Conservation (phyloP, 2,888 invertebrate species). For the Listrodromus nycthemerus region DNA sequence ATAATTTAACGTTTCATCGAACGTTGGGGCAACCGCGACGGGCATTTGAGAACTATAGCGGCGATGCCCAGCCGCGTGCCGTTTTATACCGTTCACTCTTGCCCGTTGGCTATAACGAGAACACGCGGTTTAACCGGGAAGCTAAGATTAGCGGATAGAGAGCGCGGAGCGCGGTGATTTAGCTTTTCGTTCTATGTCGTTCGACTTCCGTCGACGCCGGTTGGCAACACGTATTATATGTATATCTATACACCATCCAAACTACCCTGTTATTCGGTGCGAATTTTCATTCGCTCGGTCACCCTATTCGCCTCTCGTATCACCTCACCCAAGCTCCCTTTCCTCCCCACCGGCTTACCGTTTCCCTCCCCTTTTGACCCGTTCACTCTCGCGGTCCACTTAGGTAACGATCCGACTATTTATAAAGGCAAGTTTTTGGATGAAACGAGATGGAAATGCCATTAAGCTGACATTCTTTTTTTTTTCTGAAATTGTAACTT, state of each 20-base stretch:
- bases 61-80: slow-evolving; percentile 25
- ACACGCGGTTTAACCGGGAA: slow-evolving; percentile 71
- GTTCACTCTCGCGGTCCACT: slow-evolving; percentile 62
- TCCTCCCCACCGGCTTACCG: not conserved
- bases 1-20: slow-evolving; percentile 45
- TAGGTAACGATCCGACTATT: slow-evolving; percentile 68
- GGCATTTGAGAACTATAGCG: not conserved
- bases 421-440: slow-evolving; percentile 56
- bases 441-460: slow-evolving; percentile 26
- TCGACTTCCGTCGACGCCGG: slow-evolving; percentile 70
- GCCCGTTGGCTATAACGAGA: slow-evolving; percentile 73
- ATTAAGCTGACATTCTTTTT: slow-evolving; percentile 16
- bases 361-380: not conserved
- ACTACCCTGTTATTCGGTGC: slow-evolving; percentile 37
- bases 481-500: not conserved
- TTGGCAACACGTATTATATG: slow-evolving; percentile 72
- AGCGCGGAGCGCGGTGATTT: slow-evolving; percentile 66
- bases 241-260: slow-evolving; percentile 57
- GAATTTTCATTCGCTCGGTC: slow-evolving; percentile 45
- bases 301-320: slow-evolving; percentile 23
- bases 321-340: not conserved
- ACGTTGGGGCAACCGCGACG: slow-evolving; percentile 22
- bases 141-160: slow-evolving; percentile 76
- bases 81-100: slow-evolving; percentile 41
- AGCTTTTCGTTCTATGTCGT: slow-evolving; percentile 42